Conservation (phyloP, 2,797 vertebrate genomes). For the Gallirallus australis region DNA sequence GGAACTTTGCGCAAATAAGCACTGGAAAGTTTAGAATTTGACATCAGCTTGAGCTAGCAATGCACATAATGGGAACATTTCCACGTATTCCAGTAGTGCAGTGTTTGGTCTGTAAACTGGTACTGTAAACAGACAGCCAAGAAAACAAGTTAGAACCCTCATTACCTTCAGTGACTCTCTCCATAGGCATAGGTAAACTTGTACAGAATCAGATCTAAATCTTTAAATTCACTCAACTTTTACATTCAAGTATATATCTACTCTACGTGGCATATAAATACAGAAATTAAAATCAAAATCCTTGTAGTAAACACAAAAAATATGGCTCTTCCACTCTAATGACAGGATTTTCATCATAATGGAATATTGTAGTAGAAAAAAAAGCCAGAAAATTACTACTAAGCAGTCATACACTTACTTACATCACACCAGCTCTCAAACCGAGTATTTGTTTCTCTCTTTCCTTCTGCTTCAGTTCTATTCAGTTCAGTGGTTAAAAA, state of each 20-base stretch:
- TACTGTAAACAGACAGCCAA: neutral
- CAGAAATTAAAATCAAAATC: neutral
- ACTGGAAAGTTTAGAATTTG: neutral
- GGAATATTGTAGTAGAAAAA: neutral
- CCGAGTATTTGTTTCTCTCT: neutral
- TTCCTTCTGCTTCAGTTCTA: neutral
- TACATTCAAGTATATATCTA: neutral
- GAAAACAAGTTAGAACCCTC: neutral
- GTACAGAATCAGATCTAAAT: neutral
- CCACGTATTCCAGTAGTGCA: neutral
- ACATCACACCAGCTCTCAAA: neutral
- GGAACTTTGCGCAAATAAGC: neutral
- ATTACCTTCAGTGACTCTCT: neutral
- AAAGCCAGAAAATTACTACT: neutral
- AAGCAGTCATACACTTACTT: neutral
- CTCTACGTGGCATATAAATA: neutral
- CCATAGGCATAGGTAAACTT: neutral
- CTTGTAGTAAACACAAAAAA: neutral
- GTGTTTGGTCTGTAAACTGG: neutral
- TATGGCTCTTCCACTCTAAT: neutral
- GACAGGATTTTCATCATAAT: neutral
- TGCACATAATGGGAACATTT: neutral
- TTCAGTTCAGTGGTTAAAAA: neutral
- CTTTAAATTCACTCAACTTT: neutral
- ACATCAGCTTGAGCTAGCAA: neutral